These are phyloP conservation scores for Pluvianellus socialis DNA, from an alignment of 2,113 vertebrate species.

Conservation along the genomic window DNA sequence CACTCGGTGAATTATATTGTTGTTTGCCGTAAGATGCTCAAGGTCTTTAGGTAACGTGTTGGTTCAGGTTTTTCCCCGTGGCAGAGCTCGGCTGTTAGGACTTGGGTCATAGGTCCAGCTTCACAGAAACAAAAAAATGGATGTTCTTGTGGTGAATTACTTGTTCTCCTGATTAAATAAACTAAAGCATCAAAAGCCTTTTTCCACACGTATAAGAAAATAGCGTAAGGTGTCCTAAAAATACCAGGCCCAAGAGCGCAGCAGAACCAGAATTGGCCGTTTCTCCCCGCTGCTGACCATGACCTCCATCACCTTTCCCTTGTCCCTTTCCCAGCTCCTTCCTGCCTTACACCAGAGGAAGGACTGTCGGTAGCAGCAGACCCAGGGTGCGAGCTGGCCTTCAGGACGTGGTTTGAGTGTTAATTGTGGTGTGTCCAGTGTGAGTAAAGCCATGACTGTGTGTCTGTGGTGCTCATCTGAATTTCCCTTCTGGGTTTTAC, in stretches of 20 bases:
- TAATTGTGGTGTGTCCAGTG: background rate
- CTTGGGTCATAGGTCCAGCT: background rate
- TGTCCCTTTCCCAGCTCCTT: background rate
- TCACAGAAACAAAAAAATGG: background rate
- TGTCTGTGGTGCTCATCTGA: background rate
- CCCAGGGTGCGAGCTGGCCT: fast-evolving
- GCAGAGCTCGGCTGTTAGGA: background rate
- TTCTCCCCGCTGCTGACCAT: background rate
- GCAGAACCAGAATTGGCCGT: background rate
- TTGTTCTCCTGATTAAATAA: background rate
- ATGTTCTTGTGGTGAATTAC: background rate
- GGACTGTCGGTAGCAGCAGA: background rate
- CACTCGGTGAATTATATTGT: background rate
- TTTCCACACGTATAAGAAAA: background rate
- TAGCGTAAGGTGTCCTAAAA: background rate
- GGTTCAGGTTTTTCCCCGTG: background rate
- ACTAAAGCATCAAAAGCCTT: background rate
- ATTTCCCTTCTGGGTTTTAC: background rate
- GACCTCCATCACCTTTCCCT: too few relatives aligned
- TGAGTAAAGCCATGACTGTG: background rate
- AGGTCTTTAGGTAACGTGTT: fast-evolving
- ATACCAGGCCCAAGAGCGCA: background rate
- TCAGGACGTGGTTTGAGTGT: background rate
- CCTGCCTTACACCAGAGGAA: background rate
- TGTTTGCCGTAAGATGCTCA: background rate